A percentile compares a stretch with the other conserved stretches of the same genome.
Conservation (phyloP, 2,888 invertebrate genomes). For the Torymus auratus region DNA sequence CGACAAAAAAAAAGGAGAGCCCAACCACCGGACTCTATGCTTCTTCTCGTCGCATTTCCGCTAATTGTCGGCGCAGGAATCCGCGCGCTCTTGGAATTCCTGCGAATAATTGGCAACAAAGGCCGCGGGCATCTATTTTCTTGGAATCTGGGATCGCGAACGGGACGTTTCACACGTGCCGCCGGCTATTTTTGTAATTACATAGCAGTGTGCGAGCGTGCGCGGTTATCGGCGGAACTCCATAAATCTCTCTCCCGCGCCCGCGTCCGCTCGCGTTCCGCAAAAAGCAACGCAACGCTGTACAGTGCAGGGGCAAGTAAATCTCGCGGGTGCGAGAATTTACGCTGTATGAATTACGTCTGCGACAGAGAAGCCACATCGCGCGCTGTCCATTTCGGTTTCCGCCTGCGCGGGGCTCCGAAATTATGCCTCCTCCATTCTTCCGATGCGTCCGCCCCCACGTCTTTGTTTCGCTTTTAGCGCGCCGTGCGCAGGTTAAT, state of each 20-base stretch:
- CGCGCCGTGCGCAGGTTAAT: no score
- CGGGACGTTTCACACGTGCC: neutral
- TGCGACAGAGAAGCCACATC: no score
- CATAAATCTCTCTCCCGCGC: conserved; percentile 34
- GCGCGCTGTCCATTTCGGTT: neutral
- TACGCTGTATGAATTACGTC: conserved; percentile 33
- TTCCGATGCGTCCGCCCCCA: no score
- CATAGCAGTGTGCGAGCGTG: neutral
- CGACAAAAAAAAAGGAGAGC: no score
- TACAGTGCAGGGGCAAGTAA: neutral
- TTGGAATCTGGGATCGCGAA: neutral
- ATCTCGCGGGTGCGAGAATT: conserved; percentile 14
- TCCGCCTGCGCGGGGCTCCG: no score
- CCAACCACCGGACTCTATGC: no score
- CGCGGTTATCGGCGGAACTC: conserved; percentile 31
- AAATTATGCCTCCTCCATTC: no score
- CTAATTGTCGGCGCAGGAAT: conserved; percentile 25
- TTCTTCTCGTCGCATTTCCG: neutral
- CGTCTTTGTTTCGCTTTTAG: no score
- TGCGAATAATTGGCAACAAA: conserved; percentile 34
- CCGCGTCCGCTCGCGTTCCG: conserved; percentile 2
- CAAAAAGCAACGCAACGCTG: conserved; percentile 5
- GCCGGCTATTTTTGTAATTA: conserved; percentile 41
- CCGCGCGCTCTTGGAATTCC: neutral
- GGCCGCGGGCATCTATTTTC: conserved; percentile 32